Base-by-base conservation (phyloP, 2,113 vertebrate genomes). In the Cyprinodon brontotheroides region DNA sequence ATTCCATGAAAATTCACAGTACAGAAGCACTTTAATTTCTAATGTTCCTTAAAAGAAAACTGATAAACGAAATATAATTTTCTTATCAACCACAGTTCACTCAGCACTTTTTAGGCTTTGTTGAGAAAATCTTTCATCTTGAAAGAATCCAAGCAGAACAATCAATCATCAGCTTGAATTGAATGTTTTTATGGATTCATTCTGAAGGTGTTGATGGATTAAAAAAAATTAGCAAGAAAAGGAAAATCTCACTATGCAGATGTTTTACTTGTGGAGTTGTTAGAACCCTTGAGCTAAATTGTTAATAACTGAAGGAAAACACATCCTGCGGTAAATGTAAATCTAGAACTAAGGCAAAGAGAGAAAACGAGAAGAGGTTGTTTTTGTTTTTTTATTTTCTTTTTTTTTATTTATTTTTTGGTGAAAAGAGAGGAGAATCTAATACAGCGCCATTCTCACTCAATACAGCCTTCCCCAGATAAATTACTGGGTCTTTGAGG, bases 401-500 rank as follows among this genome's bases (percentile, higher is more conserved):
- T 29, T 29, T 29, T 29, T 29, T 29, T 29, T 29, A 68, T 74
- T 85, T 87, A 80, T 80, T 87, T 53, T 79, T 74, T 43, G 63
- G 47, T 36, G 63, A 61, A 81, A 68, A 68, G n/a, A 75, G 68
- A 48, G 48, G 66, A 3, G 79, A 65, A 78, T 85, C 63, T 85
- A 82, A 86, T 87, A 80, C 80, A 74, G 65, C 72, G 74, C 82
- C 61, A 22, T 74, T 79, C 74, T 82, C 77, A 65, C 81, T 86
- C 81, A 83, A 72, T 87, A 80, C 77, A 68, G 79, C 76, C 78
- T 57, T 88, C 88, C 74, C 86, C 79, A 75, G 82, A 91, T 85
- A 88, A 89, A 90, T 89, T 87, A 92, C 71, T 74, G 82, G 77
- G 80, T 80, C 88, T 89, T 89, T 81, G 90, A 90, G 79, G 68